Evolutionary conservation across 2,888 invertebrate genomes (phyloP), one percentile per base, ranked within the genome.

Genomic region (Eledone cirrhosa): DNA sequence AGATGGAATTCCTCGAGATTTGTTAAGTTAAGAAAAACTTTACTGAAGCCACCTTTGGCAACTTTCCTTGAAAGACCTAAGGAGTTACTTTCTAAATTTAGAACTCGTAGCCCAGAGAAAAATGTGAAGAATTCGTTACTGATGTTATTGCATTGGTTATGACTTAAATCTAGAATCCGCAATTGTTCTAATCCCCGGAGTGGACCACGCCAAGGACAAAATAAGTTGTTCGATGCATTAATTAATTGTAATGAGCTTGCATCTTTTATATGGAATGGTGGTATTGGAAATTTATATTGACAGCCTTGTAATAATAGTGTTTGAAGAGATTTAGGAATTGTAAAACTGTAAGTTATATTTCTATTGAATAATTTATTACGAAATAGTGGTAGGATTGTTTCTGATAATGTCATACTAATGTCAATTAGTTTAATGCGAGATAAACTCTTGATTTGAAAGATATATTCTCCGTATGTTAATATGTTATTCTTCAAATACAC

Each of bases 191-290:
- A 19, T 11, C 76, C 76, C 47, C 3, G n/a, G 8, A 76, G 0
- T n/a, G 76, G 76, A n/a, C 76, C 76, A 24, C 24, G 1, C 76
- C 76, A 76, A 3, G 76, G 48, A 48, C 48, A 48, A 19, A 76
- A 27, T 22, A 76, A 27, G 47, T 76, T 76, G 14, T 24, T 27
- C n/a, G 76, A 47, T 5, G 29, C 76, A 27, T 76, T 76, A 47
- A 76, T 48, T 24, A 33, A 27, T 2, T 8, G 2, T 4, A 76
- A 3, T 0, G 2, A 14, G 47, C 8, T 76, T 22, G 0, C 13
- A 27, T 19, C 7, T 3, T 48, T 22, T 24, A 29, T 13, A 24
- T 72, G 11, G 5, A 33, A 22, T 16, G 31, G 8, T n/a, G 72
- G 72, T 27, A 72, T 5, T 7, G 41, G 72, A 13, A 41, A 72